These are phyloP conservation scores for Meiosimyza decipiens DNA, from an alignment of 2,888 invertebrate genomes.

Conservation along the genomic window DNA sequence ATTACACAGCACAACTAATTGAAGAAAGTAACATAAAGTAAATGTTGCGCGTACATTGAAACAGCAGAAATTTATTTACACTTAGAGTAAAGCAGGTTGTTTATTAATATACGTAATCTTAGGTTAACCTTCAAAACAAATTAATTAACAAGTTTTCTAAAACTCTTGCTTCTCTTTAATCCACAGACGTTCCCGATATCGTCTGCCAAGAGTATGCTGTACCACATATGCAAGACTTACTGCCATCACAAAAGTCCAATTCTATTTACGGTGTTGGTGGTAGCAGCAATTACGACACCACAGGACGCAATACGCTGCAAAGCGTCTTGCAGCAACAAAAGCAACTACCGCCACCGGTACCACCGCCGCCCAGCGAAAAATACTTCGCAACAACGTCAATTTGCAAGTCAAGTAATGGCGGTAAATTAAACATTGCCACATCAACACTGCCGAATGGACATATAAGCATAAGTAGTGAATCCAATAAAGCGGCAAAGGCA, in stretches of 20 bases:
- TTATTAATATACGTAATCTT: too few species aligned
- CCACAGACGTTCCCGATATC: constrained; percentile 72
- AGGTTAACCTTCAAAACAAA: neutral
- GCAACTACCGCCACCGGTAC: constrained; percentile 37
- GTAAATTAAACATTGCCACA: constrained; percentile 1
- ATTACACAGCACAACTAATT: neutral
- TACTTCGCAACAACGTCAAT: constrained; percentile 80
- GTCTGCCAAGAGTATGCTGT: constrained; percentile 74
- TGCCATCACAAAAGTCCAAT: constrained; percentile 63
- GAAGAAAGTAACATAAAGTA: neutral
- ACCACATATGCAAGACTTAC: constrained; percentile 70
- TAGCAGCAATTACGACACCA: constrained; percentile 52
- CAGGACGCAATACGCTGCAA: constrained; percentile 65
- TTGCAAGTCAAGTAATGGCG: constrained; percentile 61
- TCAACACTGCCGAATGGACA: constrained; percentile 1
- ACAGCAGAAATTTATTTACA: too few species aligned
- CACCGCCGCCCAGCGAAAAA: constrained; percentile 70
- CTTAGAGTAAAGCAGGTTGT: too few species aligned
- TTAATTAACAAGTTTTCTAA: neutral
- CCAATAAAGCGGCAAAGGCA: constrained; percentile 55
- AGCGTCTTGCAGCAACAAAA: constrained; percentile 66
- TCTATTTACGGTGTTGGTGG: constrained; percentile 54
- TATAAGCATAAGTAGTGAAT: constrained; percentile 30
- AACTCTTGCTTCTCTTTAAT: constrained; percentile 21
- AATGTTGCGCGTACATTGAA: neutral